Evolutionary conservation across 2,888 invertebrate genomes (phyloP), one percentile per base, ranked within the genome.

Genomic region (Apamea epomidion): DNA sequence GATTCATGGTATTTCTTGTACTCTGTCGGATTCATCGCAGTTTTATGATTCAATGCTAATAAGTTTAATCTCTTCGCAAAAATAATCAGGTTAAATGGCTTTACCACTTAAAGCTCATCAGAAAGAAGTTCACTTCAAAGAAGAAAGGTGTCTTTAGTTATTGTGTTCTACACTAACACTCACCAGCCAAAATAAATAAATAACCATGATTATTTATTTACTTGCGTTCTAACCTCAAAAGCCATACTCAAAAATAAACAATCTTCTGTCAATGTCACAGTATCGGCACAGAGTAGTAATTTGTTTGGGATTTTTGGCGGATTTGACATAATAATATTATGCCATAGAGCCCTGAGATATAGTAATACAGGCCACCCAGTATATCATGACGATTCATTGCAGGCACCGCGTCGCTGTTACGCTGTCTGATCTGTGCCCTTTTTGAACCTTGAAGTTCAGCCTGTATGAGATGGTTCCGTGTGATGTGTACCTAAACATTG

Each of bases 1-100:
- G 95, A 94, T 90, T 97, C 97, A 87, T 97, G 97, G 84, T 94
- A 96, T 77, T 90, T 92, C 91, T 97, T 97, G 85, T 97, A 97
- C 78, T 95, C 95, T 16, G 91, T 89, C 18, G 89, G 82, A 80
- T 95, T 94, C 95, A 97, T 95, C 29, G 67, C 79, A 80, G 54
- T 32, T 65, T 74, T 71, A 65, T 67, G 51, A 65, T 32, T 8
- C 16, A 32, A 54, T 48, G 32, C 32, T 67, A 69, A 62, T 82
- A 65, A 29, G 37, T 42, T 45, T 25, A 58, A 51, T 58, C 67
- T 64, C n/a, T 72, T 70, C 48, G 7, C 25, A 37, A 65, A 16
- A 69, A 16, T n/a, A 37, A 25, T 74, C 45, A n/a, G 25, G 14
- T 16, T 18, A 32, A 16, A 62, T 10, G 18, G 29, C 29, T 62